Conservation (phyloP, 2,797 vertebrate genomes). For the Yasuhikotakia modesta region DNA sequence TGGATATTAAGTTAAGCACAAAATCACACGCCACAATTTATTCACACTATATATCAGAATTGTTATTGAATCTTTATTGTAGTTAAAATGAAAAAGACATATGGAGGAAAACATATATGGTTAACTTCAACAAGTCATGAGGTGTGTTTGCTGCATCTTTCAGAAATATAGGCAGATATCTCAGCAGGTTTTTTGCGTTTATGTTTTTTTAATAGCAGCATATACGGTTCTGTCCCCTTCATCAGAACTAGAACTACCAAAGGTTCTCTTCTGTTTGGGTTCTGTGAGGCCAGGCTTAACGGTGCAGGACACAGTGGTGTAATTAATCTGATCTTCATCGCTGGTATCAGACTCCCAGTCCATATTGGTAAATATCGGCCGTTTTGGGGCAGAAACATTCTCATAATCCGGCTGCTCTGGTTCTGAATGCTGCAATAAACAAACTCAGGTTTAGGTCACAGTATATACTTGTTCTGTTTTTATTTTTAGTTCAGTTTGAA, state of each 20-base stretch:
- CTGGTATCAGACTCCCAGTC: constrained; percentile 50
- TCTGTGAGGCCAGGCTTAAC: not conserved
- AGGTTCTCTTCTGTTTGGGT: not conserved
- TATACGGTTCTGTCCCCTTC: constrained; percentile 38
- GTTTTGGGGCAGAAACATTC: constrained; percentile 39
- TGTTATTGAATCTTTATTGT: too few species aligned
- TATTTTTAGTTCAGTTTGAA: not conserved
- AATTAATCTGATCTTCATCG: constrained; percentile 49
- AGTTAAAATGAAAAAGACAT: too few species aligned
- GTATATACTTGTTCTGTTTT: not conserved
- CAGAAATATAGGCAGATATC: too few species aligned
- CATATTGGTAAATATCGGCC: constrained; percentile 3
- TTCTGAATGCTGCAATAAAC: constrained; percentile 7
- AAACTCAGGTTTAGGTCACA: not conserved
- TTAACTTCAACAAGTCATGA: too few species aligned
- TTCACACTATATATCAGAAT: too few species aligned
- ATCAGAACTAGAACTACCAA: constrained; percentile 24
- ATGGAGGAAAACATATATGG: too few species aligned
- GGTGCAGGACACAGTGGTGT: constrained; percentile 26
- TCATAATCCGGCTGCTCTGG: constrained; percentile 42
- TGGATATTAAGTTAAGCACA: too few species aligned
- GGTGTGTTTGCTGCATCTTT: too few species aligned
- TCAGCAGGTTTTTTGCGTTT: not conserved
- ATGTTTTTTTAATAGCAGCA: constrained; percentile 19
- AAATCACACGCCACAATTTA: too few species aligned